These are phyloP conservation scores for Coryphaenoides rupestris DNA, from an alignment of 2,113 vertebrate species.

Conservation along the genomic window DNA sequence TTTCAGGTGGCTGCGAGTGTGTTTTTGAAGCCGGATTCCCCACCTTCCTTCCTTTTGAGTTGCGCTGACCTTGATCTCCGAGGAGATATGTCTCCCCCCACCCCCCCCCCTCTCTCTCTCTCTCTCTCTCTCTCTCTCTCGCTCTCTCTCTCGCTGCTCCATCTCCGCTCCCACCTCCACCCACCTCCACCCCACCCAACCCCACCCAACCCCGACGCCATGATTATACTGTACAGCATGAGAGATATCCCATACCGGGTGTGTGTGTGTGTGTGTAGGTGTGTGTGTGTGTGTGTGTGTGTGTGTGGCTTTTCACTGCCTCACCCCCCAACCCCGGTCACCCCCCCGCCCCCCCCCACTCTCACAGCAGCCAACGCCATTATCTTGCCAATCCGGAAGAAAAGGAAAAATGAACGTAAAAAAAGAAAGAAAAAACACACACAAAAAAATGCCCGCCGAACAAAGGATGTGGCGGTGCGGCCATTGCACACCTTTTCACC, in stretches of 20 bases:
- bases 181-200: too few species aligned
- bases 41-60: conserved; percentile 68
- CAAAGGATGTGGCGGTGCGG: conserved; percentile 64
- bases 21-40: conserved; percentile 70
- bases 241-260: not conserved
- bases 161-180: conserved; percentile 5
- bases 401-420: too few species aligned
- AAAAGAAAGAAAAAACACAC: not conserved
- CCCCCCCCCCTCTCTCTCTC: not conserved
- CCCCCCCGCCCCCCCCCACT: not conserved
- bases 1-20: conserved; percentile 67
- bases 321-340: not conserved
- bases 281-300: too few species aligned
- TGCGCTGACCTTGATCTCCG: conserved; percentile 75
- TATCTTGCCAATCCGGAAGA: conserved; percentile 65
- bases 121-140: too few species aligned
- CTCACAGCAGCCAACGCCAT: conserved; percentile 33
- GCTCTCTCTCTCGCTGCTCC: not conserved
- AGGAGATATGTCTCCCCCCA: conserved; percentile 61
- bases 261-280: not conserved
- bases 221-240: conserved; percentile 1
- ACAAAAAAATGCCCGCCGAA: conserved; percentile 54
- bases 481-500: conserved; percentile 9
- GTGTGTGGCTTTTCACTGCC: too few species aligned
- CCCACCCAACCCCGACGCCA: not conserved